Percentiles rank a stretch among this genome's conserved stretches.
Conservation (phyloP, 2,797 vertebrate genomes). For the Mormyrops boulengeri region DNA sequence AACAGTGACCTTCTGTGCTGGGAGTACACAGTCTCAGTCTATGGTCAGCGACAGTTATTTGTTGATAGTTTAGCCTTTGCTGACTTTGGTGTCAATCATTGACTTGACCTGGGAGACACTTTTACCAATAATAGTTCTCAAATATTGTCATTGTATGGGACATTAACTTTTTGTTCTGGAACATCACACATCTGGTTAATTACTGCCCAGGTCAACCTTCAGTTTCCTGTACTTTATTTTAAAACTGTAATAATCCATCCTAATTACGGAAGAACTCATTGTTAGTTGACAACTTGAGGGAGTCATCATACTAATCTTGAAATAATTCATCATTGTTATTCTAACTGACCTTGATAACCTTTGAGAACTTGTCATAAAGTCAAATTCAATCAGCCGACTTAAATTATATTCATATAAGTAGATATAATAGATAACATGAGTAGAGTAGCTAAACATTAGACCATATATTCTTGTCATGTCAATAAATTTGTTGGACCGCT, state of each 20-base stretch:
- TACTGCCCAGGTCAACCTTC: neutral
- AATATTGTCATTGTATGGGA: neutral
- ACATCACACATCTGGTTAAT: neutral
- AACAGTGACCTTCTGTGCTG: neutral
- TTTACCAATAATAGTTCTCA: constrained; percentile 5
- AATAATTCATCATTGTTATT: neutral
- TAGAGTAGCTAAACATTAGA: neutral
- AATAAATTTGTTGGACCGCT: neutral
- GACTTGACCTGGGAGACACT: neutral
- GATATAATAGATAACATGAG: neutral
- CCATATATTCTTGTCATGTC: neutral
- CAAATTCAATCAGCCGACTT: neutral
- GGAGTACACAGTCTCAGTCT: neutral
- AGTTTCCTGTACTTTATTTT: neutral
- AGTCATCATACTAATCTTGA: neutral
- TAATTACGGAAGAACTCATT: neutral
- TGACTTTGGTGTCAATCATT: constrained; percentile 4
- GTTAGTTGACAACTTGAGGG: neutral
- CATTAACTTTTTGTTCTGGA: neutral
- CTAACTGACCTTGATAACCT: neutral
- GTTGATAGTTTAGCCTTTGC: neutral
- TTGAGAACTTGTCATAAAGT: neutral
- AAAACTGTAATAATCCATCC: neutral
- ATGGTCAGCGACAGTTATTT: neutral
- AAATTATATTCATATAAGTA: neutral